These are phyloP conservation scores for Desmodus rotundus DNA, from an alignment of 2,113 vertebrate genomes.

Conservation along the genomic window DNA sequence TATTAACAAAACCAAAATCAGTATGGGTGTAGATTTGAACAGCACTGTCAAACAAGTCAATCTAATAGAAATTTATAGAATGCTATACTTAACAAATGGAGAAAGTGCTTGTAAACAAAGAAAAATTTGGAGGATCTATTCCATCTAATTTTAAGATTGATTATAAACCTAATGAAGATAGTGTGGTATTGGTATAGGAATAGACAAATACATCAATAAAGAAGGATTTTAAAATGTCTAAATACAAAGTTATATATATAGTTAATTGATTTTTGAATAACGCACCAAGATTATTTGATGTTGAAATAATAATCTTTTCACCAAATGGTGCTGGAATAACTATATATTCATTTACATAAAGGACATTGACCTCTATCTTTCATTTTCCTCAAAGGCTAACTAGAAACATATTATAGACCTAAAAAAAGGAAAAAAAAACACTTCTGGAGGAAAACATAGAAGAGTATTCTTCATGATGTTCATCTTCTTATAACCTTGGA, in stretches of 20 bases:
- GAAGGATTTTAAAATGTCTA: not conserved
- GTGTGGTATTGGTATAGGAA: not conserved
- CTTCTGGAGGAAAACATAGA: not conserved
- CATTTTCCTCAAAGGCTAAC: not conserved
- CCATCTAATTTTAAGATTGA: not conserved
- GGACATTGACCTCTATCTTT: not conserved
- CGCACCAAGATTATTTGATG: not conserved
- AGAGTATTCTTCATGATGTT: not conserved
- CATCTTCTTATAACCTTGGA: not conserved
- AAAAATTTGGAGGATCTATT: not conserved
- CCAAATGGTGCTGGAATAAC: not conserved
- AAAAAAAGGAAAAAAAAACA: not conserved
- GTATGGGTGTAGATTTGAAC: not conserved
- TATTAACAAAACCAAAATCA: not conserved
- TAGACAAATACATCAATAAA: constrained; percentile 2
- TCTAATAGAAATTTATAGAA: not conserved
- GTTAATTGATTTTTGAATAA: not conserved
- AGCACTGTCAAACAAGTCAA: not conserved
- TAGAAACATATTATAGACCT: not conserved
- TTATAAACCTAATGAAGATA: not conserved
- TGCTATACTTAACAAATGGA: not conserved
- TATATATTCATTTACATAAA: not conserved
- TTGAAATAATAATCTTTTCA: not conserved
- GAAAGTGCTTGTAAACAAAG: not conserved
- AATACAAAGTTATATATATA: not conserved